Percentiles rank a stretch among this genome's conserved stretches.
Evolutionary conservation across 1,140 invertebrate genomes (phyloP).

Genomic region (Drosophila orena): DNA sequence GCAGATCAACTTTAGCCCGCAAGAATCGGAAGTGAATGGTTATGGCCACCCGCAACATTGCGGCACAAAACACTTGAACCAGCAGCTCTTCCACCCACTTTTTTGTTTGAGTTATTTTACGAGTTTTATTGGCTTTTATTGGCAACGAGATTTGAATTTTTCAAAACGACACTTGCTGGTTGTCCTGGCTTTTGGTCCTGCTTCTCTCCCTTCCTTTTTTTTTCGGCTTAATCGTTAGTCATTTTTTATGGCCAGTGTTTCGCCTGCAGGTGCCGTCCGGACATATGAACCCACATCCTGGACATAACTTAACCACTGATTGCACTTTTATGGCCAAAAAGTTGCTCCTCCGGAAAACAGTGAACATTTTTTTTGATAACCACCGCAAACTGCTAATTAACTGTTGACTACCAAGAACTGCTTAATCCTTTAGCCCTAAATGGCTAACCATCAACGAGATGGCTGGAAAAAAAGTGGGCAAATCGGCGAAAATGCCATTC

Average conservation of each 20-base stretch:
- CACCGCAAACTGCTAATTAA: constrained; percentile 74
- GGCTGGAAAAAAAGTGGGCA: background rate
- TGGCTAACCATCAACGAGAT: constrained; percentile 19
- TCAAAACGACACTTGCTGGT: constrained; percentile 74
- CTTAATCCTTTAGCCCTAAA: constrained; percentile 56
- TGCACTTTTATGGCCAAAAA: constrained; percentile 83
- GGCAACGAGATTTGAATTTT: constrained; percentile 84
- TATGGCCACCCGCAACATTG: constrained; percentile 72
- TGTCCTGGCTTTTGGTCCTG: constrained; percentile 14
- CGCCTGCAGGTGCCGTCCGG: constrained; percentile 53
- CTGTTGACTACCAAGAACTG: constrained; percentile 53
- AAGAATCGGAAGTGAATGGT: constrained; percentile 22
- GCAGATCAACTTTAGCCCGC: constrained; percentile 32
- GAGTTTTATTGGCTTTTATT: constrained; percentile 85
- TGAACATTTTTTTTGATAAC: constrained; percentile 51
- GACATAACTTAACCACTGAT: constrained; percentile 79
- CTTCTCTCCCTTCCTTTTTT: constrained; percentile 5
- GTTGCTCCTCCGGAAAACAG: constrained; percentile 30
- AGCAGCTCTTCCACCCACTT: constrained; percentile 13
- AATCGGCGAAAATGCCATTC: constrained; percentile 46
- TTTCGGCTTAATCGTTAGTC: constrained; percentile 49
- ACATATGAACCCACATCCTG: constrained; percentile 34
- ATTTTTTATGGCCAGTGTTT: constrained; percentile 54
- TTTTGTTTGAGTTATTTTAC: constrained; percentile 80
- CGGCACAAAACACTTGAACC: constrained; percentile 76